Conservation (phyloP, 1,140 invertebrate genomes). For the Temnothorax nylanderi region DNA sequence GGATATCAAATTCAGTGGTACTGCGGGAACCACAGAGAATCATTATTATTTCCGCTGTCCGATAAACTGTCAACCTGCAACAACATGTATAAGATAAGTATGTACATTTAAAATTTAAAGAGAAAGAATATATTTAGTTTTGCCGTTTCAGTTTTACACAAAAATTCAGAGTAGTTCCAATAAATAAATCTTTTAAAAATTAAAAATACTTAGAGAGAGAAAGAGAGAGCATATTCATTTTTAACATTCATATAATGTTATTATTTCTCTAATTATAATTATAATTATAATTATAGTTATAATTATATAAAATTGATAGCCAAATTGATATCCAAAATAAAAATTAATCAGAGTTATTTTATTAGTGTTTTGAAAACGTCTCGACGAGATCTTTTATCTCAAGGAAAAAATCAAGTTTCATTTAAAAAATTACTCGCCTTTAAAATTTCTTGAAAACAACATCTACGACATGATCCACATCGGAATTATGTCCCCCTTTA, state of each 20-base stretch:
- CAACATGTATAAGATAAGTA: background rate
- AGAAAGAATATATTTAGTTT: background rate
- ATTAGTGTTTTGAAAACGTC: too few relatives aligned
- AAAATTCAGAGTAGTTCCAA: background rate
- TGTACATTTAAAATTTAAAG: background rate
- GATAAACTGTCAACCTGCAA: background rate
- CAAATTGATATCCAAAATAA: background rate
- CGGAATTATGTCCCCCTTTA: too few relatives aligned
- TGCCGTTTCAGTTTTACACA: background rate
- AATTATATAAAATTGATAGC: too few relatives aligned
- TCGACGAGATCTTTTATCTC: too few relatives aligned
- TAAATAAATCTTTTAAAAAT: background rate
- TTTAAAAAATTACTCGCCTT: too few relatives aligned
- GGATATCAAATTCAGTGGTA: background rate
- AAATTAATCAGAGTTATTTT: background rate
- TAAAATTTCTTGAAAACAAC: too few relatives aligned
- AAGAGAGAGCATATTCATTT: background rate
- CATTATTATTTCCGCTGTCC: background rate
- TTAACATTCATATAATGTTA: background rate
- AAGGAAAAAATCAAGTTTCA: too few relatives aligned
- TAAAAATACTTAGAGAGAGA: background rate
- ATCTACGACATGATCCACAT: too few relatives aligned
- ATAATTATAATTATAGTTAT: too few relatives aligned
- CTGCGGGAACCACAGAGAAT: background rate
- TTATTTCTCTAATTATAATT: background rate